These are phyloP conservation scores for Notoglanidium macrostoma DNA, from an alignment of 2,797 vertebrate genomes.

Conservation along the genomic window DNA sequence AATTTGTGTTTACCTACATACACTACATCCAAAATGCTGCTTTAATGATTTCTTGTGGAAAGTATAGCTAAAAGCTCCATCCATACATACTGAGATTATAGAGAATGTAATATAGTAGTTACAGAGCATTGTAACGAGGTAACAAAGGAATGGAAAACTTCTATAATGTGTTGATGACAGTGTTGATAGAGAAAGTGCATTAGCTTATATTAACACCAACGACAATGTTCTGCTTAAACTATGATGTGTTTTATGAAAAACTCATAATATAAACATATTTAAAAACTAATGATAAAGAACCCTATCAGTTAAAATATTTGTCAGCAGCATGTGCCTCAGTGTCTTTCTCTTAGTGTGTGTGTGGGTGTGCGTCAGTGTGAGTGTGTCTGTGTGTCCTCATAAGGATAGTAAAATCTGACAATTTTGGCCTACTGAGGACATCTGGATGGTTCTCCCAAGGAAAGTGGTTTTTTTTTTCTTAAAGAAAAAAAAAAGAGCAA, in stretches of 20 bases:
- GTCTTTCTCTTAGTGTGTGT: neutral
- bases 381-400: neutral
- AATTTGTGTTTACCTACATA: neutral
- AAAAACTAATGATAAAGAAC: neutral
- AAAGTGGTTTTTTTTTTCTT: too few relatives aligned
- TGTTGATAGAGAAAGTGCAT: neutral
- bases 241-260: slow-evolving; percentile 5
- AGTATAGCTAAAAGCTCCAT: neutral
- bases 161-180: neutral
- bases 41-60: neutral
- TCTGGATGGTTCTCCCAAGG: too few relatives aligned
- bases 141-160: neutral
- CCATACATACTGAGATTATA: neutral
- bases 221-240: neutral
- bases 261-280: neutral
- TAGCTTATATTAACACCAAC: neutral
- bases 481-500: too few relatives aligned
- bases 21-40: neutral
- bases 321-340: neutral
- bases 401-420: too few relatives aligned
- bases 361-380: neutral
- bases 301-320: slow-evolving; percentile 1
- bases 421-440: too few relatives aligned
- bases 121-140: neutral
- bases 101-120: neutral